phyloP scores from a whole-genome alignment of 2,113 vertebrate species.

The Scalopus aquaticus region DNA sequence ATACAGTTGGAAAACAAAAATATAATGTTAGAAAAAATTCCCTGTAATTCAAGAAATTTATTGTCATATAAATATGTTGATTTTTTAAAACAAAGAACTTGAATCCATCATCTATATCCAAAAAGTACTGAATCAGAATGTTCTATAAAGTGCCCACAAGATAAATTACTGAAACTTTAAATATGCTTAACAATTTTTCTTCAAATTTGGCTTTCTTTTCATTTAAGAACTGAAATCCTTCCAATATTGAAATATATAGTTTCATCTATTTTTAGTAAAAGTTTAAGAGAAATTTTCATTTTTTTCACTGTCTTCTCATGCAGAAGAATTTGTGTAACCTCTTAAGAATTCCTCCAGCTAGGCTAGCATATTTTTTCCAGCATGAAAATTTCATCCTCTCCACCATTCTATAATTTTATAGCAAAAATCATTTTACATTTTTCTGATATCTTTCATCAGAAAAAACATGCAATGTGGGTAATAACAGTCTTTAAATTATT shows the following conservation, averaged over 20 bases:
- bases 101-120: constrained; percentile 45
- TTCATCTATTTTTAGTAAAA: constrained; percentile 72
- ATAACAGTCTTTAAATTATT: background rate
- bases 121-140: constrained; percentile 65
- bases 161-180: constrained; percentile 69
- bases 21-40: background rate
- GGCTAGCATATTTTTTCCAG: background rate
- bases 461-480: background rate
- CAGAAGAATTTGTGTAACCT: constrained; percentile 23
- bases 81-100: constrained; percentile 60
- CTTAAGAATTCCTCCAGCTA: background rate
- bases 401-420: background rate
- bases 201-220: constrained; percentile 70
- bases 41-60: constrained; percentile 24
- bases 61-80: constrained; percentile 11
- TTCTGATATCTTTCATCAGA: constrained; percentile 1
- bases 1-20: background rate
- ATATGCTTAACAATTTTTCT: constrained; percentile 66
- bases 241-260: constrained; percentile 69
- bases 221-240: constrained; percentile 70
- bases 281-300: constrained; percentile 55
- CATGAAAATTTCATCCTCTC: background rate
- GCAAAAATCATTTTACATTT: background rate
- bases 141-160: constrained; percentile 65
- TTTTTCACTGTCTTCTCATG: constrained; percentile 43